Evolutionary conservation across 1,140 invertebrate species (phyloP), one percentile per base, ranked within the genome.

Genomic region (Elymnias hypermnestra): DNA sequence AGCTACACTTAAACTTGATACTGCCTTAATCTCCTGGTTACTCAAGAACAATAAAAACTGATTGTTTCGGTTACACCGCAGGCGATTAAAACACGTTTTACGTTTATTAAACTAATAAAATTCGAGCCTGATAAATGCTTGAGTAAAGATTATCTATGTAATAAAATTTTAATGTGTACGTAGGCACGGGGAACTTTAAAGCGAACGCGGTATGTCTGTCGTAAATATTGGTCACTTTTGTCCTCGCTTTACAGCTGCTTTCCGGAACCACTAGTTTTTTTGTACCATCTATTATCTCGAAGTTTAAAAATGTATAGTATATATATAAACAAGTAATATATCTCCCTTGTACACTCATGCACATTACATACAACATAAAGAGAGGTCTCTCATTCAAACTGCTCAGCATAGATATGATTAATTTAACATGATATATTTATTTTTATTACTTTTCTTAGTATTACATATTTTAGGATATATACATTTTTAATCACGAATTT

Each of bases 71-170:
- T 39, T 15, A 33, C 41, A 18, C 25, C 9, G 18, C 25, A 5
- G 40, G 8, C 37, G 39, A 50, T 50, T 50, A 50, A 48, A 46
- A 39, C 42, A 41, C 8, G 22, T 14, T 52, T 57, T 49, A 48
- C 26, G 40, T 49, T 57, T 44, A 57, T 57, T 39, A 33, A 18
- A n/a, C 36, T 21, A 12, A 52, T 57, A 53, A 57, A 57, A 39
- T 48, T 57, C 26, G 28, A 49, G 39, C 37, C 41, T 48, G 54
- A 57, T 57, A 57, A 57, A 57, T 45, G 49, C 39, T 53, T 47
- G 29, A 53, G 45, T 45, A 21, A 50, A 47, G 54, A 57, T 53
- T 57, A 57, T 57, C 49, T 53, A 19, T 21, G 40, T 25, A 53
- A 42, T 57, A 57, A 57, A 57, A 53, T 41, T 53, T 57, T 53